phyloP scores from a whole-genome alignment of 2,797 vertebrate genomes.

The Pangasius larnaudii region DNA sequence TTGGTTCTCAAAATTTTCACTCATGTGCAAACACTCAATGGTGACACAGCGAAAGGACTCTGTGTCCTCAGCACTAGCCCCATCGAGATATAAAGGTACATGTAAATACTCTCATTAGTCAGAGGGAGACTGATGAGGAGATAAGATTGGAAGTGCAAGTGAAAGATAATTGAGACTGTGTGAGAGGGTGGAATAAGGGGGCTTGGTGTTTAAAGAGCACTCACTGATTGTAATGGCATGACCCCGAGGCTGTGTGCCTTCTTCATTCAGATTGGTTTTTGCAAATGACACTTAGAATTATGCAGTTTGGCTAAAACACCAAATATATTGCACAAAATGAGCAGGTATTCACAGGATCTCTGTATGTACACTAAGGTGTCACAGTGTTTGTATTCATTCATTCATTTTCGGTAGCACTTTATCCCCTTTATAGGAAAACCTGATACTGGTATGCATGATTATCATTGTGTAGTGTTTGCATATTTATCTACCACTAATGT shows the following conservation, averaged over 20 bases:
- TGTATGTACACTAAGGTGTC: neutral
- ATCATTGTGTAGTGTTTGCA: neutral
- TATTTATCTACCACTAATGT: neutral
- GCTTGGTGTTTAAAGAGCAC: conserved; percentile 40
- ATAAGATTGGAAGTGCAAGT: neutral
- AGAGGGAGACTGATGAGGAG: conserved; percentile 11
- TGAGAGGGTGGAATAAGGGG: conserved; percentile 29
- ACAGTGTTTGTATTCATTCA: neutral
- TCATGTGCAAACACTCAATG: neutral
- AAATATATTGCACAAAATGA: neutral
- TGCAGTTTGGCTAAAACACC: neutral
- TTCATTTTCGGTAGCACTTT: neutral
- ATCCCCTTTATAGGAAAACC: neutral
- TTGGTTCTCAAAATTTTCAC: neutral
- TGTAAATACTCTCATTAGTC: conserved; percentile 49
- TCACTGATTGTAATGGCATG: conserved; percentile 37
- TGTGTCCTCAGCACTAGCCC: neutral
- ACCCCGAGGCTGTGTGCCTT: conserved; percentile 26
- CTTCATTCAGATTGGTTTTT: neutral
- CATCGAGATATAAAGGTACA: conserved; percentile 9
- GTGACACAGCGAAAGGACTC: neutral
- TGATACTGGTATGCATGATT: neutral
- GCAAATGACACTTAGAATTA: neutral
- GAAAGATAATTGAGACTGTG: conserved; percentile 45
- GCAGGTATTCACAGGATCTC: neutral